Evolutionary conservation across 2,113 vertebrate genomes (phyloP).

Genomic region (Calonectris borealis): DNA sequence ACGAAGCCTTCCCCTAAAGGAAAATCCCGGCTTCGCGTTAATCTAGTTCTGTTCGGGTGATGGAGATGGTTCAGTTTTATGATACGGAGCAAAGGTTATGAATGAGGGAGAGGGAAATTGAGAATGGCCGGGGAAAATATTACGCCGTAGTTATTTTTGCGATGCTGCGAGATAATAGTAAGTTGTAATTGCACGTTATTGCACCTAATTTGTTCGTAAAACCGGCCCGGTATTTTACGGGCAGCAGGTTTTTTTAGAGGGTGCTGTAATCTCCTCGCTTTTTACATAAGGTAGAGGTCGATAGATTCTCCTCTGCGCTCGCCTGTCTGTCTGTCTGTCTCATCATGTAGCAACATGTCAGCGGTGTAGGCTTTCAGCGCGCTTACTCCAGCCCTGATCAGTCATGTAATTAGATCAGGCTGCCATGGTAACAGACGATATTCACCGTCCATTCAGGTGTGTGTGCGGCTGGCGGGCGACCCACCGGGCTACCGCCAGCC

Average conservation of each 20-base stretch:
- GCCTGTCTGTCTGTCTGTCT: constrained; percentile 45
- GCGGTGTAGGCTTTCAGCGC: constrained; percentile 68
- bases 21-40: constrained; percentile 40
- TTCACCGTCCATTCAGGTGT: constrained; percentile 79
- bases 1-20: constrained; percentile 25
- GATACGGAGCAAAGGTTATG: constrained; percentile 40
- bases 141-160: constrained; percentile 54
- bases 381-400: constrained; percentile 76
- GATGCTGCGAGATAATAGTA: constrained; percentile 42
- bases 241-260: background rate
- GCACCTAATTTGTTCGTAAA: constrained; percentile 40
- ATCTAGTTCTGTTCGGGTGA: constrained; percentile 9
- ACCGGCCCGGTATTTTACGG: background rate
- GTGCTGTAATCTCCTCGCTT: constrained; percentile 1
- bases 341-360: constrained; percentile 73
- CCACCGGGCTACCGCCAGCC: constrained; percentile 33
- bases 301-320: constrained; percentile 19
- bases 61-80: background rate
- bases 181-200: constrained; percentile 48
- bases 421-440: constrained; percentile 84
- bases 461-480: constrained; percentile 45
- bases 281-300: constrained; percentile 50
- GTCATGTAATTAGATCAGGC: constrained; percentile 83
- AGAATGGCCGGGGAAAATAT: constrained; percentile 54
- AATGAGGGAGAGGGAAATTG: constrained; percentile 46